A percentile compares a stretch with the other conserved stretches of the same genome.
These are phyloP conservation scores for Eupristina koningsbergeri DNA, from an alignment of 1,140 invertebrate species.

Conservation along the genomic window DNA sequence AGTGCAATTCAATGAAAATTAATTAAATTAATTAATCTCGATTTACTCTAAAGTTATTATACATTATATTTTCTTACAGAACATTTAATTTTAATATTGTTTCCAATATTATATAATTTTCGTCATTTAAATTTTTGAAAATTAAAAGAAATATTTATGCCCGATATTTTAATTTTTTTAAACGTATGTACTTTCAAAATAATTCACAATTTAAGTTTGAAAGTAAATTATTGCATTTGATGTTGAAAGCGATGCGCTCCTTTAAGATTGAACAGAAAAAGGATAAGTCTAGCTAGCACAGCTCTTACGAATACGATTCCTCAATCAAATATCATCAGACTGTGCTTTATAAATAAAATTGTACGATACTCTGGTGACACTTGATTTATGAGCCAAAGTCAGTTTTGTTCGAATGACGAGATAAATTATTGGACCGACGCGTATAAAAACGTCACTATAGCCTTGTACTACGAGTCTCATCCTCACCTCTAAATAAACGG, in stretches of 20 bases:
- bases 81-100: neutral
- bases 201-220: neutral
- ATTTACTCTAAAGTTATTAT: too few species aligned
- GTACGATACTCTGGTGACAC: neutral
- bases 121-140: neutral
- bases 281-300: constrained; percentile 30
- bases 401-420: constrained; percentile 47
- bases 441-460: constrained; percentile 39
- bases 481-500: constrained; percentile 27
- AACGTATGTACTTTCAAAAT: neutral
- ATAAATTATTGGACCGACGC: constrained; percentile 42
- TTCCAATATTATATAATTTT: neutral
- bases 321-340: constrained; percentile 43
- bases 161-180: neutral
- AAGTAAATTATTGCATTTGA: neutral
- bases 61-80: too few species aligned
- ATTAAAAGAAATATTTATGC: neutral
- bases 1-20: too few species aligned
- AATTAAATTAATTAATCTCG: too few species aligned
- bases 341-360: constrained; percentile 46
- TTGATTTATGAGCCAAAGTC: constrained; percentile 44
- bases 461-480: constrained; percentile 19
- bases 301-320: constrained; percentile 48
- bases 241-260: neutral
- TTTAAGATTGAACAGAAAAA: neutral